Percentiles rank a stretch among this genome's conserved stretches.
These are phyloP conservation scores for Hirtodrosophila duncani DNA, from an alignment of 2,888 invertebrate species.

Conservation along the genomic window DNA sequence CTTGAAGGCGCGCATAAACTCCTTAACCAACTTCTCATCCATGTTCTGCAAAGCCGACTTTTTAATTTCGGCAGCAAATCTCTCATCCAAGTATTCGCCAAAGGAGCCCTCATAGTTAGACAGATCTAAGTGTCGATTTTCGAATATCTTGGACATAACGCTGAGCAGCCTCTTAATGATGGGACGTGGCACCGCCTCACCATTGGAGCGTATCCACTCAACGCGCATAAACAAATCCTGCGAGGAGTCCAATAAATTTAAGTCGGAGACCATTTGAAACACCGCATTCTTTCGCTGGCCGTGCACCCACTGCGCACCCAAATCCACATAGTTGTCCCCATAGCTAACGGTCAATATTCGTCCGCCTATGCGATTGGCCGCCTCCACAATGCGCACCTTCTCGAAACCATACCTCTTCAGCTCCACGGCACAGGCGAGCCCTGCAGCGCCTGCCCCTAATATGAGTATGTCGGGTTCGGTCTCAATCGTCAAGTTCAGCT, in stretches of 20 bases:
- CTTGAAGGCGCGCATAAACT: constrained; percentile 81
- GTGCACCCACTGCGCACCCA: too few species aligned
- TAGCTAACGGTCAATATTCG: too few species aligned
- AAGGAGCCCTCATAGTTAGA: constrained; percentile 45
- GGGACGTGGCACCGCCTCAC: constrained; percentile 64
- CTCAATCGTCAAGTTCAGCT: too few species aligned
- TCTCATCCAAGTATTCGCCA: constrained; percentile 49
- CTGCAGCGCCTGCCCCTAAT: too few species aligned
- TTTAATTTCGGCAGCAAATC: constrained; percentile 40
- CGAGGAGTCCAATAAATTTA: constrained; percentile 39
- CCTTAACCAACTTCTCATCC: constrained; percentile 74
- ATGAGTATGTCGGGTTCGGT: too few species aligned
- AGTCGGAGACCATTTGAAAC: too few species aligned
- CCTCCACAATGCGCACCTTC: too few species aligned
- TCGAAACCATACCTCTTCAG: too few species aligned
- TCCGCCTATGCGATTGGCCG: too few species aligned
- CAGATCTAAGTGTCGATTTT: constrained; percentile 53
- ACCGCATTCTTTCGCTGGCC: too few species aligned
- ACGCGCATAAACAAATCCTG: constrained; percentile 28
- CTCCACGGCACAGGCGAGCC: too few species aligned
- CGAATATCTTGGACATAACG: constrained; percentile 68
- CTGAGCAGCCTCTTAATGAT: constrained; percentile 62
- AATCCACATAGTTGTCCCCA: too few species aligned
- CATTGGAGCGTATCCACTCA: constrained; percentile 64
- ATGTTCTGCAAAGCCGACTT: constrained; percentile 49